These are phyloP conservation scores for Troides aeacus DNA, from an alignment of 2,888 invertebrate genomes.

Conservation along the genomic window DNA sequence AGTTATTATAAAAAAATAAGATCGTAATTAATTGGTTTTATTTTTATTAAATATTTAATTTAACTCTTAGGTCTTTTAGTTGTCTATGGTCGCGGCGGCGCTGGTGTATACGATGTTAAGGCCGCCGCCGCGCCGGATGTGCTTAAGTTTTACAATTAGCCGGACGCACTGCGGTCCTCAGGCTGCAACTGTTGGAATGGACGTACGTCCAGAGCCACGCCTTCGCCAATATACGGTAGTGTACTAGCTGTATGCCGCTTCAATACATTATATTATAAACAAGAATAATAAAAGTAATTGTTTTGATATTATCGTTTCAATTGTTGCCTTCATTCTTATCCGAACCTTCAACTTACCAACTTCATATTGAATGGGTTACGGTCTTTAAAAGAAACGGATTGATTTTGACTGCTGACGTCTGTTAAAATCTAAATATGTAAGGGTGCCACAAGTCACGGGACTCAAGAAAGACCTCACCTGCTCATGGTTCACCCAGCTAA, in stretches of 20 bases:
- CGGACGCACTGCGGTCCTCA: slow-evolving; percentile 35
- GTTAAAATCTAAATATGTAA: too few species aligned
- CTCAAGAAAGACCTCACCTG: too few species aligned
- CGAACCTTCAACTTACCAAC: too few species aligned
- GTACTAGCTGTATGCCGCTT: slow-evolving; percentile 71
- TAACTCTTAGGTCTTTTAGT: slow-evolving; percentile 7
- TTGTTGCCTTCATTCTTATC: slow-evolving; percentile 27
- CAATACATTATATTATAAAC: slow-evolving; percentile 70
- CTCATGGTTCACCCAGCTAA: too few species aligned
- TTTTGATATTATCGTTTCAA: slow-evolving; percentile 61
- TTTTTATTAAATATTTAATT: slow-evolving; percentile 30
- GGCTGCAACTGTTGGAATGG: slow-evolving; percentile 24
- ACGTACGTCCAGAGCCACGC: slow-evolving; percentile 43
- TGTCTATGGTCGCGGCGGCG: slow-evolving; percentile 33
- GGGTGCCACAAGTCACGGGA: too few species aligned
- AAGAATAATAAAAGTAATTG: slow-evolving; percentile 76
- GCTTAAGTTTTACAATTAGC: slow-evolving; percentile 30
- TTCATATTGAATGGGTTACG: too few species aligned
- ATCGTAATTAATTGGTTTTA: slow-evolving; percentile 27
- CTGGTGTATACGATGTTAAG: slow-evolving; percentile 41
- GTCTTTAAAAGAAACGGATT: too few species aligned
- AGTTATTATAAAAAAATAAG: slow-evolving; percentile 28
- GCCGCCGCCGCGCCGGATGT: slow-evolving; percentile 33
- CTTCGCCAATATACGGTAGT: slow-evolving; percentile 65
- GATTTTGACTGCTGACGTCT: too few species aligned